Conservation (phyloP, 2,888 invertebrate genomes). For the Nomada ruficornis region DNA sequence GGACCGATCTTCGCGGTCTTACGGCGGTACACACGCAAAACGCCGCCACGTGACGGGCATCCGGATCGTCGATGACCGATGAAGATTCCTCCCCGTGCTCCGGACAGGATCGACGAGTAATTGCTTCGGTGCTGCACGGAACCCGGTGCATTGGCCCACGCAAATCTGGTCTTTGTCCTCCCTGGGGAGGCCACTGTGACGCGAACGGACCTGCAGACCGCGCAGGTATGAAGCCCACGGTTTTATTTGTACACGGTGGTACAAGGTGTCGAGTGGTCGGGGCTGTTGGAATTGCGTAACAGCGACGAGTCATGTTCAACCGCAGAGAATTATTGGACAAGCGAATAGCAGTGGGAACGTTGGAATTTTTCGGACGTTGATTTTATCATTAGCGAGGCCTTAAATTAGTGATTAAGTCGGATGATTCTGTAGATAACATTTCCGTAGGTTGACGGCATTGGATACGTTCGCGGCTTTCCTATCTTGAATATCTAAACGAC, state of each 20-base stretch:
- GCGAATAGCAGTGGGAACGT: no score
- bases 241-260: conserved; percentile 7
- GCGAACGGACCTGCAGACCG: neutral
- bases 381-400: no score
- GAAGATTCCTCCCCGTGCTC: conserved; percentile 66
- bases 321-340: neutral
- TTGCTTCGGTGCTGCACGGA: conserved; percentile 59
- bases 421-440: no score
- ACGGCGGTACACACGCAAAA: conserved; percentile 78
- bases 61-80: conserved; percentile 74
- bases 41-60: conserved; percentile 80
- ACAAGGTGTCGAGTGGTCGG: conserved; percentile 18
- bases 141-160: conserved; percentile 70
- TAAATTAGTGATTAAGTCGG: no score
- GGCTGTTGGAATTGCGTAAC: neutral
- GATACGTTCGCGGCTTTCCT: neutral
- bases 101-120: conserved; percentile 69
- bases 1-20: conserved; percentile 64
- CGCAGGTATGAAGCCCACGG: neutral
- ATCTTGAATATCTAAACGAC: conserved; percentile 15
- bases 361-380: no score
- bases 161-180: conserved; percentile 68
- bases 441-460: neutral
- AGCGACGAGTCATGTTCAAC: neutral
- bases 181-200: conserved; percentile 29